Percentiles rank a stretch among this genome's conserved stretches.
These are phyloP conservation scores for Pangasius krempfi DNA, from an alignment of 2,797 vertebrate genomes.

Conservation along the genomic window DNA sequence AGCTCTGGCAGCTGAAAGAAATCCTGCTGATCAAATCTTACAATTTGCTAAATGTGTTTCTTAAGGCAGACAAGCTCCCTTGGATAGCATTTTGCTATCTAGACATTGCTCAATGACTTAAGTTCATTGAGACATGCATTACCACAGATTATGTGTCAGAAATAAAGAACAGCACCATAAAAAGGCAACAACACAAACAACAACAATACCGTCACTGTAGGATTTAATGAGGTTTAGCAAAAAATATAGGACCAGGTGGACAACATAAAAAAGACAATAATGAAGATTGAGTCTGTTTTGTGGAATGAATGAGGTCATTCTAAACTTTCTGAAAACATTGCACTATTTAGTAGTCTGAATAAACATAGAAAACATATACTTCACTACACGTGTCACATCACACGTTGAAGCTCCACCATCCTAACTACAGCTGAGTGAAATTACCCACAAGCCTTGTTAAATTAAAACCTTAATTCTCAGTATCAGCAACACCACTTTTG, in stretches of 20 bases:
- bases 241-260: slow-evolving; percentile 26
- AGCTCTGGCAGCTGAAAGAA: not conserved
- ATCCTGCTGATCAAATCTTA: not conserved
- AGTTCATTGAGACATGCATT: slow-evolving; percentile 33
- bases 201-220: slow-evolving; percentile 31
- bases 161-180: slow-evolving; percentile 32
- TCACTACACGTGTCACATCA: not conserved
- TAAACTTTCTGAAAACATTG: slow-evolving; percentile 7
- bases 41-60: not conserved
- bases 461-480: not conserved
- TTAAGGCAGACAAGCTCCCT: not conserved
- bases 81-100: slow-evolving; percentile 4
- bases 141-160: slow-evolving; percentile 56
- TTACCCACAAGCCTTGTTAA: not conserved
- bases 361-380: slow-evolving; percentile 6
- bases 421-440: not conserved
- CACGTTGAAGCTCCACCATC: not conserved
- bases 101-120: slow-evolving; percentile 36
- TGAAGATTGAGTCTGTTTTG: slow-evolving; percentile 20
- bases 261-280: not conserved
- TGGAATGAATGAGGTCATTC: slow-evolving; percentile 33
- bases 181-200: slow-evolving; percentile 58
- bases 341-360: slow-evolving; percentile 2
- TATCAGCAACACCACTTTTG: not conserved
- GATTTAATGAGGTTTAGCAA: slow-evolving; percentile 27